Percentiles rank a stretch among this genome's conserved stretches.
Conservation (phyloP, 2,888 invertebrate genomes). For the Orthosia gothica region DNA sequence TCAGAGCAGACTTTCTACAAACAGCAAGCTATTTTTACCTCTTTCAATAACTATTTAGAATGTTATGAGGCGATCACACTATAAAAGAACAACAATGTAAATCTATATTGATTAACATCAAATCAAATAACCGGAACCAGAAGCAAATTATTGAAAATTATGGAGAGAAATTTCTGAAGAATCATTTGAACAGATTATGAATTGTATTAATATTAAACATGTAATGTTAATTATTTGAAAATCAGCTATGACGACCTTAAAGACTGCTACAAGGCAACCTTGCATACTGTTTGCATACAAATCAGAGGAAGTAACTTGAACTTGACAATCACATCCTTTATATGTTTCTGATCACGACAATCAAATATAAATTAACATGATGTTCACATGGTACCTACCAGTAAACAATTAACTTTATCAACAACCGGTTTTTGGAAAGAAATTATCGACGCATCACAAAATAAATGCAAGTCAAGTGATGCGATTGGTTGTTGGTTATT, state of each 20-base stretch:
- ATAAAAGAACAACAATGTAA: too few species aligned
- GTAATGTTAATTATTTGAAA: too few species aligned
- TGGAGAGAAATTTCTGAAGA: background rate
- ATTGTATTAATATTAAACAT: too few species aligned
- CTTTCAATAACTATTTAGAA: background rate
- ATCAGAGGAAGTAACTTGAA: constrained; percentile 24
- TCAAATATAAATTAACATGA: background rate
- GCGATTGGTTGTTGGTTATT: background rate
- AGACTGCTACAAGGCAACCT: background rate
- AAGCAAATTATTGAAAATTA: background rate
- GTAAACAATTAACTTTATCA: too few species aligned
- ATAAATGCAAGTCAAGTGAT: background rate
- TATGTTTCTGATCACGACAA: constrained; percentile 8
- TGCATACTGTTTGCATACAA: constrained; percentile 6
- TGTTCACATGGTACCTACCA: background rate
- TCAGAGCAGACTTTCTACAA: background rate
- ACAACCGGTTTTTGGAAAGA: background rate
- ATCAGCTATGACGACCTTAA: too few species aligned
- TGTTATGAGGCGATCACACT: background rate
- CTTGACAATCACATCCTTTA: constrained; percentile 16
- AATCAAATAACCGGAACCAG: background rate
- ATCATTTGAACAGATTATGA: background rate
- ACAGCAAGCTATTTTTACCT: background rate
- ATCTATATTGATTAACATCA: too few species aligned
- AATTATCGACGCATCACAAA: background rate